A percentile compares a stretch with the other conserved stretches of the same genome.
Conservation (phyloP, 2,113 vertebrate genomes). For the Vanacampus margaritifer region DNA sequence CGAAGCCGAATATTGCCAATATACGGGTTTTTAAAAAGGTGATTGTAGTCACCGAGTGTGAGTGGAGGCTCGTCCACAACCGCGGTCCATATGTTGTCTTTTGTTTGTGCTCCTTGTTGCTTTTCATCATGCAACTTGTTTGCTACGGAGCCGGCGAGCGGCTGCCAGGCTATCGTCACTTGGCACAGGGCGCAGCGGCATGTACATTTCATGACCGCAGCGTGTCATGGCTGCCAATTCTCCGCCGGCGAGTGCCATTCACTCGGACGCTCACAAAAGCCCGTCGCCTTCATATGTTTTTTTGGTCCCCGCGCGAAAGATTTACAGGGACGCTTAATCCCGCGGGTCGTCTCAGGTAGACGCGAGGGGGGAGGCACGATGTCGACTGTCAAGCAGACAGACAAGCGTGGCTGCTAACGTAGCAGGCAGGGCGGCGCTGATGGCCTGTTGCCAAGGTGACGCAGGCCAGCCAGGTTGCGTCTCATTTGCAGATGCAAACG, state of each 20-base stretch:
- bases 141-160: constrained; percentile 34
- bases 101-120: not conserved
- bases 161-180: constrained; percentile 48
- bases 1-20: too few species aligned
- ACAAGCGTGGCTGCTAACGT: constrained; percentile 60
- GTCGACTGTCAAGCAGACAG: constrained; percentile 69
- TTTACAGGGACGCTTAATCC: constrained; percentile 47
- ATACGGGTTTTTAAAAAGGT: too few species aligned
- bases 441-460: constrained; percentile 76
- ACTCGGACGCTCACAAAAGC: constrained; percentile 53
- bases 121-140: constrained; percentile 51
- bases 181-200: constrained; percentile 40
- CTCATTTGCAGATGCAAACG: constrained; percentile 76
- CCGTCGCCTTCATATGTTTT: constrained; percentile 50
- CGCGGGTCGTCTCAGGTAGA: constrained; percentile 52
- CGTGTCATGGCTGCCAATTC: constrained; percentile 50
- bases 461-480: constrained; percentile 65
- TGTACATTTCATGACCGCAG: constrained; percentile 66
- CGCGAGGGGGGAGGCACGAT: too few species aligned
- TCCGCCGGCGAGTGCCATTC: constrained; percentile 46
- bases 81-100: not conserved
- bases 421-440: constrained; percentile 64
- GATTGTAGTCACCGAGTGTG: too few species aligned
- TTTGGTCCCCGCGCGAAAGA: constrained; percentile 42
- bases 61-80: not conserved